A percentile compares a stretch with the other conserved stretches of the same genome.
Evolutionary conservation across 35 echinoderm and acorn worm genomes (phyloP).

Genomic region (Lytechinus variegatus): DNA sequence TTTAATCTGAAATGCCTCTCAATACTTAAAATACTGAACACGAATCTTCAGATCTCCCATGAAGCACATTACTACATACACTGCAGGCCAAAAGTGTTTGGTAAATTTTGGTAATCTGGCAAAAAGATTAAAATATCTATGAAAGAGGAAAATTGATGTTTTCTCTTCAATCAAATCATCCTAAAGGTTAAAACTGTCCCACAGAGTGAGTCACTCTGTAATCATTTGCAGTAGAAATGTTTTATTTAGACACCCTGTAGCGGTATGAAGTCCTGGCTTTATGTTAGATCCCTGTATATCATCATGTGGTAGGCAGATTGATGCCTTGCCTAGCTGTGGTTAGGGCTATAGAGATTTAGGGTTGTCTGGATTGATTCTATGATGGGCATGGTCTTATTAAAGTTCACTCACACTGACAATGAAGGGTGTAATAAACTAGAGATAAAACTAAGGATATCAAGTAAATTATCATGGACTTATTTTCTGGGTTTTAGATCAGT

Average conservation of each 20-base stretch:
- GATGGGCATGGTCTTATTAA: not conserved
- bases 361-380: not conserved
- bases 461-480: not conserved
- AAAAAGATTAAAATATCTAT: no score
- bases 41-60: no score
- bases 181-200: no score
- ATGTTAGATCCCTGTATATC: not conserved
- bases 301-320: not conserved
- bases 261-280: not conserved
- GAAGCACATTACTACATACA: no score
- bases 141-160: no score
- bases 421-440: not conserved
- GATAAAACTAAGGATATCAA: not conserved
- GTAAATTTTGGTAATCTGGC: no score
- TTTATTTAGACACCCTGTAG: not conserved
- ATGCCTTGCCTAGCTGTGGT: not conserved
- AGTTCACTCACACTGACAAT: not conserved
- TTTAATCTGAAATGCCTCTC: no score
- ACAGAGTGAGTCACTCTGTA: not conserved
- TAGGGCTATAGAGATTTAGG: not conserved
- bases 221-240: not conserved
- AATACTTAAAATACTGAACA: no score
- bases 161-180: no score
- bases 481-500: not conserved
- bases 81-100: no score